These are phyloP conservation scores for Coelogynopora nodosa DNA, from an alignment of 2,888 invertebrate species.

Conservation along the genomic window DNA sequence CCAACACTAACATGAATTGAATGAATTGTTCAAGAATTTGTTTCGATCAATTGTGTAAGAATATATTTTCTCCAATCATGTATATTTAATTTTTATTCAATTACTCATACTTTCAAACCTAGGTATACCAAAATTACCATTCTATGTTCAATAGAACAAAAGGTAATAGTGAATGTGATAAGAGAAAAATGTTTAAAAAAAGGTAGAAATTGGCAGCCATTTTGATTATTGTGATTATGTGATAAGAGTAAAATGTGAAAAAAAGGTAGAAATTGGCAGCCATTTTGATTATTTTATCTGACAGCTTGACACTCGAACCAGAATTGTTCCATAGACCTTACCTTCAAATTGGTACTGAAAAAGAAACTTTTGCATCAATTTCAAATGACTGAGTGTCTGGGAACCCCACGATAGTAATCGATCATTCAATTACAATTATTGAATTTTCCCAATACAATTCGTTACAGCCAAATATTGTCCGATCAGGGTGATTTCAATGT, in stretches of 20 bases:
- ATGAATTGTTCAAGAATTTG: not conserved
- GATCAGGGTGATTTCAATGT: no score
- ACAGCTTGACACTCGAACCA: not conserved
- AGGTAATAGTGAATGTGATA: not conserved
- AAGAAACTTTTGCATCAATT: not conserved
- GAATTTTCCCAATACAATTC: no score
- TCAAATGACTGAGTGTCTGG: not conserved
- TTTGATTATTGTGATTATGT: no score
- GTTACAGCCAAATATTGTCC: no score
- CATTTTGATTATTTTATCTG: not conserved
- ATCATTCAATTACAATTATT: no score
- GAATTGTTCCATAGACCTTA: not conserved
- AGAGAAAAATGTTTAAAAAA: no score
- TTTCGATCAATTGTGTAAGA: not conserved
- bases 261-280: constrained; percentile 18
- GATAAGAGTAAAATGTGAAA: no score
- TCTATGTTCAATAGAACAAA: constrained; percentile 19
- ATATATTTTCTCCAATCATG: not conserved
- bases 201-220: constrained; percentile 17
- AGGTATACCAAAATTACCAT: constrained; percentile 6
- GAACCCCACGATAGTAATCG: no score
- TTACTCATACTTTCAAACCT: constrained; percentile 12
- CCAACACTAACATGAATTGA: constrained; percentile 19
- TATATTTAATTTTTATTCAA: not conserved
- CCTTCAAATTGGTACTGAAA: not conserved